Conservation (phyloP, 2,888 invertebrate genomes). For the Drosophila anomalata region DNA sequence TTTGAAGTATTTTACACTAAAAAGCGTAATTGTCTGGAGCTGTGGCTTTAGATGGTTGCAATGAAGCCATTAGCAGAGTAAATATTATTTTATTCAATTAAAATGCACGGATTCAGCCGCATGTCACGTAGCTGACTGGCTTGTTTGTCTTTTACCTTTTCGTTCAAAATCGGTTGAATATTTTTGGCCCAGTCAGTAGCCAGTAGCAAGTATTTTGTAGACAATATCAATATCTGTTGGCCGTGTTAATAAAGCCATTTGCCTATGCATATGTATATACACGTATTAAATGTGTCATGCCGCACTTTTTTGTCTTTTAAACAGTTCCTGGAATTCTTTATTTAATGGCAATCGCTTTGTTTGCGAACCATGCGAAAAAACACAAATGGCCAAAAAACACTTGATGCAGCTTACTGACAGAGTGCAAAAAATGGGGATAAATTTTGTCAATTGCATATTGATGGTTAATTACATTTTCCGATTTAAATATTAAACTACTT, state of each 20-base stretch:
- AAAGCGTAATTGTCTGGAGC: conserved; percentile 50
- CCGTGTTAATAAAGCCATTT: conserved; percentile 69
- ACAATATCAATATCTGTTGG: conserved; percentile 35
- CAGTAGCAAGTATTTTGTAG: background rate
- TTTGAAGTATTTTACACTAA: conserved; percentile 52
- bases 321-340: conserved; percentile 19
- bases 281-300: conserved; percentile 32
- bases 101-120: conserved; percentile 65
- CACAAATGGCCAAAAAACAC: conserved; percentile 11
- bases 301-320: conserved; percentile 7
- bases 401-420: background rate
- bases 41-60: conserved; percentile 39
- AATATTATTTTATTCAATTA: conserved; percentile 78
- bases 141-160: conserved; percentile 29
- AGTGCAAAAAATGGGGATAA: conserved; percentile 26
- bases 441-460: conserved; percentile 43
- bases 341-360: conserved; percentile 45
- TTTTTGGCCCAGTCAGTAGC: conserved; percentile 43
- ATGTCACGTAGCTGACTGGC: conserved; percentile 59
- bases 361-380: conserved; percentile 2
- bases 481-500: conserved; percentile 36
- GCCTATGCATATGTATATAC: conserved; percentile 65
- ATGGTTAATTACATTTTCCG: conserved; percentile 45
- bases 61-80: conserved; percentile 75
- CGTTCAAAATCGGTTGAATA: conserved; percentile 48